These are phyloP conservation scores for Brachyhypopomus gauderio DNA, from an alignment of 2,113 vertebrate genomes.

Conservation along the genomic window DNA sequence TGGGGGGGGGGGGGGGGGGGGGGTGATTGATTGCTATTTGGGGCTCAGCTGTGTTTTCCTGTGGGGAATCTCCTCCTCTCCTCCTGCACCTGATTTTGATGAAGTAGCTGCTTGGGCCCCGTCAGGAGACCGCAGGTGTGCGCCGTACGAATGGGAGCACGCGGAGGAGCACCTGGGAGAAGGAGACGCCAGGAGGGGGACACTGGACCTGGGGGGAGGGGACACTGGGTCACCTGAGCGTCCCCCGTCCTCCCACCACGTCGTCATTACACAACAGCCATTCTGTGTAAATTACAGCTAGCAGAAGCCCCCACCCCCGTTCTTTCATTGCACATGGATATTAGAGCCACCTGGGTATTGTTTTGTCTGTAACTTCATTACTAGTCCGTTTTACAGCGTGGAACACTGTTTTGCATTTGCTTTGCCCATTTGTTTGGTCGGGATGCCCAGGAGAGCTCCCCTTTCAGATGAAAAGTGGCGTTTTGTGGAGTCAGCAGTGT, in stretches of 20 bases:
- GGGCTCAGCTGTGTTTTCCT: constrained; percentile 63
- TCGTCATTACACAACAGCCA: not conserved
- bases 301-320: not conserved
- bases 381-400: constrained; percentile 1
- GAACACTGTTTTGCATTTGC: constrained; percentile 30
- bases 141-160: constrained; percentile 50
- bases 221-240: not conserved
- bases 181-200: constrained; percentile 14
- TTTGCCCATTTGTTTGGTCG: not conserved
- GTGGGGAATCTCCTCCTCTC: constrained; percentile 66
- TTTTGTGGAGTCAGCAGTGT: constrained; percentile 15
- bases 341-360: constrained; percentile 6
- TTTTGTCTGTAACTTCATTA: constrained; percentile 12
- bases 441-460: constrained; percentile 8
- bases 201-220: not conserved
- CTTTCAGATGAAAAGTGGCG: not conserved
- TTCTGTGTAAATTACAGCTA: constrained; percentile 1
- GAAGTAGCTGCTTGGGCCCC: constrained; percentile 59
- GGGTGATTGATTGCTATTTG: constrained; percentile 68
- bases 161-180: constrained; percentile 26
- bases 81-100: constrained; percentile 69
- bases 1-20: constrained; percentile 12
- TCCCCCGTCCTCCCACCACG: not conserved
- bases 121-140: constrained; percentile 49
- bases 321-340: constrained; percentile 7